Conservation (phyloP, 2,113 vertebrate species). For the Rhinolophus sinicus region DNA sequence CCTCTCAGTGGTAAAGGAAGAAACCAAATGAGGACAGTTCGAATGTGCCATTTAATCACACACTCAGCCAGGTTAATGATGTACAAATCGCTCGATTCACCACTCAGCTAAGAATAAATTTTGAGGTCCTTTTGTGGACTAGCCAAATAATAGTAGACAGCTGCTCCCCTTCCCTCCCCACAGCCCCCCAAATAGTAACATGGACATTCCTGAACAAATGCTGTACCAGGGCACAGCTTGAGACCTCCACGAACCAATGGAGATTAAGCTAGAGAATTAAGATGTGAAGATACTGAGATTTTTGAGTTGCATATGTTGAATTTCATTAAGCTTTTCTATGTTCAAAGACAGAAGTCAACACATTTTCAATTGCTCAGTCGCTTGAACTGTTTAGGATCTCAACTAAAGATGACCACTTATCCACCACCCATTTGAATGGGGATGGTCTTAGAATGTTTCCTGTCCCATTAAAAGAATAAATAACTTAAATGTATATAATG, state of each 20-base stretch:
- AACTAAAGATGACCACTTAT: not conserved
- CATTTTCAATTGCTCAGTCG: not conserved
- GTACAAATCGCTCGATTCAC: not conserved
- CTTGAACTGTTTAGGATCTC: not conserved
- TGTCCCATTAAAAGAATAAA: not conserved
- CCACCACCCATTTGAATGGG: not conserved
- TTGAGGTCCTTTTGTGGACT: not conserved
- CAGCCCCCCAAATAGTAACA: not conserved
- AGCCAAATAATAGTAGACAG: constrained; percentile 27
- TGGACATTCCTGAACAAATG: not conserved
- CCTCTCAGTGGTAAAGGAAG: not conserved
- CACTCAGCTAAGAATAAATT: not conserved
- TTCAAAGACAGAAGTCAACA: not conserved
- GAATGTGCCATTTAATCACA: not conserved
- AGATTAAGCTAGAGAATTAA: not conserved
- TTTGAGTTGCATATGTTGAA: not conserved
- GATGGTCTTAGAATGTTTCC: not conserved
- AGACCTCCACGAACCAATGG: not conserved
- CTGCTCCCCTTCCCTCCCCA: not conserved
- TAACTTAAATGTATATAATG: not conserved
- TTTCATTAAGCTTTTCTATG: not conserved
- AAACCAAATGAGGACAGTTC: not conserved
- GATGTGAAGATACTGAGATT: not conserved
- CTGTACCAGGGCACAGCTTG: not conserved
- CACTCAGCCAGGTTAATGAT: not conserved